These are phyloP conservation scores for Phoronis australis DNA, from an alignment of 2,888 invertebrate genomes.

Conservation along the genomic window DNA sequence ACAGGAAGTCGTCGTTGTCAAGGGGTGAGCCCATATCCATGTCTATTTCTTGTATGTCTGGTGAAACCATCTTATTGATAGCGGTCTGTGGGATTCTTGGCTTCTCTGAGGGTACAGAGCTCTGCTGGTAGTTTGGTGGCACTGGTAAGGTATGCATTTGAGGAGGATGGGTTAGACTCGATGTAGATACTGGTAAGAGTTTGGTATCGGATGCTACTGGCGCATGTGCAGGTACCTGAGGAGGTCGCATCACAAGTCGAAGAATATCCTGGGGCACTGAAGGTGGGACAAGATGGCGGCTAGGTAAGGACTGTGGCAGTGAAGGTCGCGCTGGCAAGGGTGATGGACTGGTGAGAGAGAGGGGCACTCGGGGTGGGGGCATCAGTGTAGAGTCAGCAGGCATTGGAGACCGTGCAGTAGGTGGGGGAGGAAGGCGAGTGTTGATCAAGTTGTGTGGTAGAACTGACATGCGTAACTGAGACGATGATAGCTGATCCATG, in stretches of 20 bases:
- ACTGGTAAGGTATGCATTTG: too few relatives aligned
- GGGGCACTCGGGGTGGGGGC: constrained; percentile 1
- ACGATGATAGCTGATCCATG: too few relatives aligned
- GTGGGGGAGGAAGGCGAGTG: not conserved
- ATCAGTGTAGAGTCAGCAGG: not conserved
- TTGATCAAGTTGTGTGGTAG: too few relatives aligned
- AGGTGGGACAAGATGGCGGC: constrained; percentile 22
- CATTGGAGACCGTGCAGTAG: not conserved
- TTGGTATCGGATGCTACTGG: too few relatives aligned
- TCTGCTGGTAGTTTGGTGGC: too few relatives aligned
- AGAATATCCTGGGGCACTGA: constrained; percentile 12
- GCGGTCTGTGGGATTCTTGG: too few relatives aligned
- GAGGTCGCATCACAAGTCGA: constrained; percentile 9
- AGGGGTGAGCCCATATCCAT: constrained; percentile 63
- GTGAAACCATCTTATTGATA: too few relatives aligned
- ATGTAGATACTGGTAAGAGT: too few relatives aligned
- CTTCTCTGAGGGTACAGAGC: too few relatives aligned
- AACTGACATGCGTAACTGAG: too few relatives aligned
- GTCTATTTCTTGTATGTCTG: constrained; percentile 60
- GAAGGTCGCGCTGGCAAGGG: constrained; percentile 14
- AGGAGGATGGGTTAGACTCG: too few relatives aligned
- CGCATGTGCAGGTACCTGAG: too few relatives aligned
- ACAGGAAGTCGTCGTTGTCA: constrained; percentile 35
- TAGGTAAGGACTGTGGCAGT: constrained; percentile 24
- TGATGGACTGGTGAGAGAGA: not conserved